Base-by-base conservation (phyloP, 2,113 vertebrate genomes). In the Pluvialis apricaria region DNA sequence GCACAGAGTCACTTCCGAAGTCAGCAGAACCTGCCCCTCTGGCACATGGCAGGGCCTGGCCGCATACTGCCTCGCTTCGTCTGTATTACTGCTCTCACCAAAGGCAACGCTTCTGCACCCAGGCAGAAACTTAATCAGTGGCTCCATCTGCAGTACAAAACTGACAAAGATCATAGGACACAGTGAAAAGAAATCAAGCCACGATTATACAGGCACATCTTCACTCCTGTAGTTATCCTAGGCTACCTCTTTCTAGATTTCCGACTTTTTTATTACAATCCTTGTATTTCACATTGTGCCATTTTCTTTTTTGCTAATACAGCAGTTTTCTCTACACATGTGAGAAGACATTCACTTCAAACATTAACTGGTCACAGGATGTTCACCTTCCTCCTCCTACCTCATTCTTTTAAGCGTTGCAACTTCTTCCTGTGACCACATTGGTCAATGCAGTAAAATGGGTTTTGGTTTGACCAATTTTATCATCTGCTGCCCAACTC, bases 121-220 rank as follows among this genome's bases (percentile, higher is more conserved):
- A 42, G 79, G 54, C 83, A 91, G 45, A 97, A 92, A 17, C 70
- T 93, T 93, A 96, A 90, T 73, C 92, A 94, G 94, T 91, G 95
- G 94, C 97, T 97, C 95, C 95, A 97, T 90, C 95, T 97, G 97
- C 95, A 97, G 96, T 96, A 58, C 94, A 88, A 72, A 92, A 5
- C 84, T 88, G 87, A n/a, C 91, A 92, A 32, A 31, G 17, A 61
- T 6, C 69, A 17, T 6, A 28, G 65, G 17, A 89, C 65, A 28
- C 60, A 8, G 38, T 3, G 15, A n/a, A 58, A 61, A 54, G 51
- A 15, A 72, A 52, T 2, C 69, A 49, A 69, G 5, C 19, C 55
- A 28, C 0, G 0, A 44, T 6, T 3, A 6, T 5, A 54, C 3
- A 75, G 60, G 57, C n/a, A 38, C 64, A 15, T 5, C 58, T 47